Evolutionary conservation across 2,113 vertebrate genomes (phyloP), one percentile per base, ranked within the genome.

Genomic region (Oryctolagus cuniculus): DNA sequence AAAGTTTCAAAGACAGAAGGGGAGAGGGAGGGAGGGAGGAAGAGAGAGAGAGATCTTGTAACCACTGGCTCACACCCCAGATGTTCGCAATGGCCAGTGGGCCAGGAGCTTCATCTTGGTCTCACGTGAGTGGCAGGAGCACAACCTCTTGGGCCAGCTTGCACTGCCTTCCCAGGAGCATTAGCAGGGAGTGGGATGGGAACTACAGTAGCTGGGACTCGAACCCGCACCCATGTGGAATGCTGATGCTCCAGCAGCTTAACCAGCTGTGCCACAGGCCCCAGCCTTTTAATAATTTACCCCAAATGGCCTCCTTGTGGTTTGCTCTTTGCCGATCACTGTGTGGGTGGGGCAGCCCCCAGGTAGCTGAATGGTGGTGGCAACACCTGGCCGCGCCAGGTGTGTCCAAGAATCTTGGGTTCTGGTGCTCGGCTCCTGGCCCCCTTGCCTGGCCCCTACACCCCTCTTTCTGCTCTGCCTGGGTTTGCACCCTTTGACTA

Each of bases 371-470:
- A 70, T 5, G 12, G 10, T 29, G 58, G 77, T 31, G 31, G 53
- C 36, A 44, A 72, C 5, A 72, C 51, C 17, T 22, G 36, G 53
- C 10, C 5, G 15, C 7, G 44, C 44, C 44, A 44, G 44, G 44
- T 44, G 44, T 19, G 24, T 6, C 17, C 16, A 27, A 51, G 25
- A 19, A 8, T 24, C 24, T 13, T 10, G 66, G 74, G 17, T 10
- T 29, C 58, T 16, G 7, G n/a, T 34, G 10, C 58, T 34, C 0
- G 12, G 12, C 27, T 4, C 15, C 0, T 0, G 0, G 0, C 44
- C 25, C 64, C n/a, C n/a, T n/a, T n/a, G n/a, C n/a, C n/a, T n/a
- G n/a, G n/a, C n/a, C n/a, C 21, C 29, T 9, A 10, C 5, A 6
- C 8, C 22, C 17, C 67, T 19, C 25, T 12, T 36, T 27, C 16